Percentiles rank a stretch among this genome's conserved stretches.
phyloP scores from a whole-genome alignment of 2,113 vertebrate species.

The Pipra filicauda region DNA sequence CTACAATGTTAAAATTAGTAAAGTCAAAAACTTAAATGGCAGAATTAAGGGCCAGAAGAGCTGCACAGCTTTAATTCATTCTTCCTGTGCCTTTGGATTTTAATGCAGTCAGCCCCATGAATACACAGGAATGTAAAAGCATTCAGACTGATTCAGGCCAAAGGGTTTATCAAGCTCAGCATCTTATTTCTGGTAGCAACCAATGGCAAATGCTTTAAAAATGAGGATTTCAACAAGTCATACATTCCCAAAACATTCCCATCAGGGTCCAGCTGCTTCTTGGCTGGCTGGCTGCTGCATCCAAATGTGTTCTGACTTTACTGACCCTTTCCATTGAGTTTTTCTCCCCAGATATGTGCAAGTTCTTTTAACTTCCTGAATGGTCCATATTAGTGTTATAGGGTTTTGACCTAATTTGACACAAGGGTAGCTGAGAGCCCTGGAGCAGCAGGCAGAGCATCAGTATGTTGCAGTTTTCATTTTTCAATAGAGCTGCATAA shows the following conservation, averaged over 20 bases:
- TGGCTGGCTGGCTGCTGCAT: neutral
- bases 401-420: neutral
- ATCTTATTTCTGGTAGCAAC: neutral
- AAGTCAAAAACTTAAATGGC: neutral
- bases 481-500: neutral
- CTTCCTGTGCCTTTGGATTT: accelerated
- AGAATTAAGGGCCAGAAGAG: neutral
- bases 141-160: neutral
- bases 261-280: neutral
- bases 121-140: neutral
- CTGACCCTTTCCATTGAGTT: neutral
- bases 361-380: neutral
- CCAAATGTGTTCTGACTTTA: neutral
- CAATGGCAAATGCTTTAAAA: neutral
- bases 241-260: neutral
- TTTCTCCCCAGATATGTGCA: neutral
- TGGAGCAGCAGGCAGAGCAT: neutral
- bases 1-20: neutral
- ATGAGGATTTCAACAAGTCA: neutral
- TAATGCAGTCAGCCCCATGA: neutral
- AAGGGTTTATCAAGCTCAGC: neutral
- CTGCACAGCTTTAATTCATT: neutral
- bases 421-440: neutral
- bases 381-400: neutral
- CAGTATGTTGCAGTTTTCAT: neutral